These are phyloP conservation scores for Ylistrum balloti DNA, from an alignment of 1,140 invertebrate species.

Conservation along the genomic window DNA sequence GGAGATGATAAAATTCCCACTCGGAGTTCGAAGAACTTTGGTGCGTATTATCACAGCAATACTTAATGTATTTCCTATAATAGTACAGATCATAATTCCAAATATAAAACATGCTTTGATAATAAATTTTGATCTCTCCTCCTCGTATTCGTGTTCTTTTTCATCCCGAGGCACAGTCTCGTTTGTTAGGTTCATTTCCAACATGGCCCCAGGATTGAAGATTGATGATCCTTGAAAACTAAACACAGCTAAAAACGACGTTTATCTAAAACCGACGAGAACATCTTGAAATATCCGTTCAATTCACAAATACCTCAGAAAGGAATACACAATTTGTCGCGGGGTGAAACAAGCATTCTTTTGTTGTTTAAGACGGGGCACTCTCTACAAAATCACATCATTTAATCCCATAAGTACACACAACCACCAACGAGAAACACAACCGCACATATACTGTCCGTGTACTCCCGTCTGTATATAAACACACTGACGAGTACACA, in stretches of 20 bases:
- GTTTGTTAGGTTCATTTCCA: not conserved
- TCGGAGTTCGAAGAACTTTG: not conserved
- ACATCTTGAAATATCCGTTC: not conserved
- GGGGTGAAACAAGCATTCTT: not conserved
- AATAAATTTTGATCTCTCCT: conserved; percentile 5
- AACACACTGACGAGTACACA: no score
- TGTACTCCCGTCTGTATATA: not conserved
- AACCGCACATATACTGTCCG: not conserved
- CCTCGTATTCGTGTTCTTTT: not conserved
- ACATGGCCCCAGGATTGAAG: not conserved
- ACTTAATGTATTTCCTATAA: not conserved
- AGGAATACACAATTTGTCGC: not conserved
- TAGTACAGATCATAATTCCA: not conserved
- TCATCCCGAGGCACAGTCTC: not conserved
- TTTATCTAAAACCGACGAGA: not conserved
- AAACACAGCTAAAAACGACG: no score
- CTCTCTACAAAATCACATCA: not conserved
- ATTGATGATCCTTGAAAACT: not conserved
- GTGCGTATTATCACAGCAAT: not conserved
- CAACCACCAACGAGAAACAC: not conserved
- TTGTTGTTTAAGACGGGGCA: no score
- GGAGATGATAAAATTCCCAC: conserved; percentile 5
- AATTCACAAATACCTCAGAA: not conserved
- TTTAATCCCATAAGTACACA: not conserved
- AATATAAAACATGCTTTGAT: not conserved